phyloP scores from a whole-genome alignment of 2,797 vertebrate genomes.

The Syngnathus acus region DNA sequence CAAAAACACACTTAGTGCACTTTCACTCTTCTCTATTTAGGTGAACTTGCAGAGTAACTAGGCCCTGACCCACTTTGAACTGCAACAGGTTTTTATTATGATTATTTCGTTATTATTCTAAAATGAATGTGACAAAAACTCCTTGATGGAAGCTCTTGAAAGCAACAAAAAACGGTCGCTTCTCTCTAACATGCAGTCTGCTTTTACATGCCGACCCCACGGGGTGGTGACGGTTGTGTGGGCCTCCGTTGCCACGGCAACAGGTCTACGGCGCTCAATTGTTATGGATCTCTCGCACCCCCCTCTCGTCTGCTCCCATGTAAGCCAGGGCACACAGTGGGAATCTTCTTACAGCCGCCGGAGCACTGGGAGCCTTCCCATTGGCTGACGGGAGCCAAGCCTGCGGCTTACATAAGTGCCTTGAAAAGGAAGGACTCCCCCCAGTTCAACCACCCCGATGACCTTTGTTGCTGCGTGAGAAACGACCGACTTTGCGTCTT shows the following conservation, averaged over 20 bases:
- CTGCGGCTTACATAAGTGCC: slow-evolving; percentile 51
- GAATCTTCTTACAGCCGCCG: slow-evolving; percentile 39
- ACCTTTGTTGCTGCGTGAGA: slow-evolving; percentile 18
- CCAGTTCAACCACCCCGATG: neutral
- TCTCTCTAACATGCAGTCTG: neutral
- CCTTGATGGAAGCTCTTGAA: no score
- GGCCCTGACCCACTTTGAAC: neutral
- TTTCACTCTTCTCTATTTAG: no score
- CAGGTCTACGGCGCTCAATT: slow-evolving; percentile 26
- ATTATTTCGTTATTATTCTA: no score
- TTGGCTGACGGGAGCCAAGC: slow-evolving; percentile 34
- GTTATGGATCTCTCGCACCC: slow-evolving; percentile 30
- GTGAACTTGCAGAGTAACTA: no score
- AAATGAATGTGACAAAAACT: no score
- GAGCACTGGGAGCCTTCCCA: slow-evolving; percentile 18
- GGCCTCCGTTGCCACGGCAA: slow-evolving; percentile 36
- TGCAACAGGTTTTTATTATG: no score
- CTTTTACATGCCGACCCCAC: neutral
- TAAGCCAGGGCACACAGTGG: slow-evolving; percentile 21
- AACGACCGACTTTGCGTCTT: neutral
- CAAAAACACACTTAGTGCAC: no score
- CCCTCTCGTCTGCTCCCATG: neutral
- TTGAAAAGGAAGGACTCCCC: slow-evolving; percentile 11
- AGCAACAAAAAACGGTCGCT: no score
- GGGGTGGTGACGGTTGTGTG: neutral